A percentile compares a stretch with the other conserved stretches of the same genome.
phyloP scores from a whole-genome alignment of 2,797 vertebrate genomes.

The Alca torda region DNA sequence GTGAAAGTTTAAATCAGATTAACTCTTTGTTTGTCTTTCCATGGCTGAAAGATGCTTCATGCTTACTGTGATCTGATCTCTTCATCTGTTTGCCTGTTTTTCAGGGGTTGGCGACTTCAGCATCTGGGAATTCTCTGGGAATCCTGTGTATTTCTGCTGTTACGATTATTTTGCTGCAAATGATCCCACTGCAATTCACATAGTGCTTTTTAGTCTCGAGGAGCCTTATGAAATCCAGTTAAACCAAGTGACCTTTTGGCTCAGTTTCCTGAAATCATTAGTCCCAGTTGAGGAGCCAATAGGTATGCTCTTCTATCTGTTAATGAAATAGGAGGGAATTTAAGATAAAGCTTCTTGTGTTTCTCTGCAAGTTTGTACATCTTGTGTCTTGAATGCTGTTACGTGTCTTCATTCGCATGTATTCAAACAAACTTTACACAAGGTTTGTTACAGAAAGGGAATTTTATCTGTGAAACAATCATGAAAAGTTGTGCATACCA shows the following conservation, averaged over 20 bases:
- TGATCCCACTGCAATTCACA: slow-evolving; percentile 88
- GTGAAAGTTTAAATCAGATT: background rate
- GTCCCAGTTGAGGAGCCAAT: slow-evolving; percentile 88
- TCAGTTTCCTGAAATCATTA: slow-evolving; percentile 92
- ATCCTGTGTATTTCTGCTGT: slow-evolving; percentile 93
- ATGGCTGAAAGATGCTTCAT: background rate
- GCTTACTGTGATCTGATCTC: background rate
- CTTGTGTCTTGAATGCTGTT: background rate
- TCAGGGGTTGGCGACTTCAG: slow-evolving; percentile 95
- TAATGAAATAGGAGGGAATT: background rate
- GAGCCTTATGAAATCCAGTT: slow-evolving; percentile 96
- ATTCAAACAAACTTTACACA: background rate
- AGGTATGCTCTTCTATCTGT: slow-evolving; percentile 73
- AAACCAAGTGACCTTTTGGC: slow-evolving; percentile 96
- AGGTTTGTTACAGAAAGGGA: background rate
- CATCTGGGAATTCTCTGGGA: slow-evolving; percentile 97
- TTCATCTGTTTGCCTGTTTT: background rate
- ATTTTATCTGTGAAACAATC: background rate
- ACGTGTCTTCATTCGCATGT: background rate
- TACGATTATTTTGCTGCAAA: slow-evolving; percentile 97
- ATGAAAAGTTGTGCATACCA: background rate
- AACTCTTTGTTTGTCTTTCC: background rate
- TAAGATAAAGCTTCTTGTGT: background rate
- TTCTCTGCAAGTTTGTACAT: background rate
- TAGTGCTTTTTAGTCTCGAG: slow-evolving; percentile 94